Base-by-base conservation (phyloP, 2,113 vertebrate genomes). In the Nannobrachium achirus region DNA sequence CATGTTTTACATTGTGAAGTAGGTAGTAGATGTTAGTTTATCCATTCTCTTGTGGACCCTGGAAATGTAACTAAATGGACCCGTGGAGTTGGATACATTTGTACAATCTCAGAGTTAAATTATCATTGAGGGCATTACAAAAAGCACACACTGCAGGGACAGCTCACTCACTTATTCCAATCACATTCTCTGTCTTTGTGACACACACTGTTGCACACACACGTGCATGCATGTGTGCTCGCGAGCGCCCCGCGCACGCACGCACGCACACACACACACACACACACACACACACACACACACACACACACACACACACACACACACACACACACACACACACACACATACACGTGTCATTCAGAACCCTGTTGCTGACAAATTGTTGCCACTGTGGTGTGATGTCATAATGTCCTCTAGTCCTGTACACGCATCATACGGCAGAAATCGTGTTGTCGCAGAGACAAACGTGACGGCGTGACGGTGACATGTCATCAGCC, bases 381-480 rank as follows among this genome's bases (percentile, higher is more conserved):
- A 56, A 10, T 38, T 16, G 11, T 56, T 8, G 51, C 51, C 20
- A 33, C 20, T 33, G 53, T 20, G 58, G 63, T 18, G 57, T 76
- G 74, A 79, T 75, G 67, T 83, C 80, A 75, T 52, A 4, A 7
- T 46, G 63, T 85, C 79, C 79, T 83, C 51, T 68, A 63, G 38
- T 67, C 73, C 64, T 68, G n/a, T 69, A 42, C 50, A 5, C 7
- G 25, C 40, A 52, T 60, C 42, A 80, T 68, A 78, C 75, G 52
- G 39, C 19, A 73, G 77, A 67, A 83, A 72, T 20, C 62, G 70
- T 10, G 79, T 88, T 86, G 81, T 75, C 66, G 88, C 7, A 53
- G 85, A 75, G 71, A 88, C 78, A 70, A 73, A 66, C 16, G 33
- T 55, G 40, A 75, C 16, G 62, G 45, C 52, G 61, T 73, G 57